Evolutionary conservation across 2,888 invertebrate species (phyloP), one percentile per base, ranked within the genome.

Genomic region (Oscheius myriophilus): DNA sequence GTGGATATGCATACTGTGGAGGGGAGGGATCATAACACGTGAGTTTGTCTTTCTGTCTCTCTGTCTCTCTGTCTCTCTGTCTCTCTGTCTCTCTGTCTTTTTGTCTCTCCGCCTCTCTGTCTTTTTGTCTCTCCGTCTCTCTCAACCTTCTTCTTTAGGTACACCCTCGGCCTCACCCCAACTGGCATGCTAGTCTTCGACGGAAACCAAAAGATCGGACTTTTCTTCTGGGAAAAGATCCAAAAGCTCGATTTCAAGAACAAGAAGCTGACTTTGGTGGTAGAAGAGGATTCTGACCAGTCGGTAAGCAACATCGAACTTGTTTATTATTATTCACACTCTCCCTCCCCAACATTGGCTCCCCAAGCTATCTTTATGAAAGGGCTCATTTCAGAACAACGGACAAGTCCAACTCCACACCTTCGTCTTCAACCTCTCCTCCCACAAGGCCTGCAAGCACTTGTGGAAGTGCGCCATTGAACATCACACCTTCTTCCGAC

Each of bases 381-480:
- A 26, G 11, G 4, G 14, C 4, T 62, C n/a, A 49, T 71, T 76
- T 18, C 69, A 79, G 79, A 76, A 73, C 64, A 76, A 73, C 49
- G 77, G 79, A 21, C 79, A 83, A 55, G 78, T 85, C 62, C 96
- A 97, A 87, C 96, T 98, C 87, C 98, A 99, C 88, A 96, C 96
- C 0, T 99, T 99, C 88, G 96, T 98, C 4, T 99, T 99, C 88
- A 90, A 91, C 69, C 89, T 97, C 79, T 92, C 93, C 81, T 97
- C 96, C 87, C 95, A 96, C 87, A 96, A 96, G 88, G 96, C 97
- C 1, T 96, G 96, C 87, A 99, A 99, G 88, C 98, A 99, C 89
- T 90, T 99, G 76, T 99, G 98, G 98, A 99, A 99, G 89, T 98
- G 98, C 90, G 97, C 97, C 33, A 94, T 99, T 0, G 98, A 99